A percentile compares a stretch with the other conserved stretches of the same genome.
These are phyloP conservation scores for Ruditapes philippinarum DNA, from an alignment of 1,140 invertebrate species.

Conservation along the genomic window DNA sequence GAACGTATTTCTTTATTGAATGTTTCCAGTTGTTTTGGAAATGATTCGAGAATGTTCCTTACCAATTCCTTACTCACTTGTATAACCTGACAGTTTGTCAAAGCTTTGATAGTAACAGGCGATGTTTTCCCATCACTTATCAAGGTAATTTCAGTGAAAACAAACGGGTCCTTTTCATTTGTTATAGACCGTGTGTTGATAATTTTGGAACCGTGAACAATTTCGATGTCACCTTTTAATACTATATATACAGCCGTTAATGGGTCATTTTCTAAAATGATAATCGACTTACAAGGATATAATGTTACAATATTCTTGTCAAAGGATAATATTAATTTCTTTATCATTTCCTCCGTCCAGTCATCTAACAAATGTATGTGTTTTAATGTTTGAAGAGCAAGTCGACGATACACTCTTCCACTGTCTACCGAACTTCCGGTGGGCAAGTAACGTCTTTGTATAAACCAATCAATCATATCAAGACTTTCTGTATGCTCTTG, in stretches of 20 bases:
- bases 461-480: conserved; percentile 7
- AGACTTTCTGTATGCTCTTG: background rate
- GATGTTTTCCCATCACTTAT: background rate
- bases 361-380: background rate
- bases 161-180: background rate
- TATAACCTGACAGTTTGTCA: conserved; percentile 3
- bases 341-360: background rate
- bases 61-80: background rate
- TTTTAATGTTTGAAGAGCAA: background rate
- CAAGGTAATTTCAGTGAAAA: background rate
- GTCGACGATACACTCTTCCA: background rate
- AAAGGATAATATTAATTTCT: background rate
- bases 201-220: background rate
- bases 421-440: background rate
- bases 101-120: background rate
- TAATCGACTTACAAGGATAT: background rate
- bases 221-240: background rate
- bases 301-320: background rate
- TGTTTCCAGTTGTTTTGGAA: background rate
- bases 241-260: background rate
- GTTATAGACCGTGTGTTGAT: background rate
- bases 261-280: conserved; percentile 7
- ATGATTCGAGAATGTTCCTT: background rate
- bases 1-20: background rate
- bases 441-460: conserved; percentile 6